These are phyloP conservation scores for Drosophila repleta DNA, from an alignment of 1,140 invertebrate genomes.

Conservation along the genomic window DNA sequence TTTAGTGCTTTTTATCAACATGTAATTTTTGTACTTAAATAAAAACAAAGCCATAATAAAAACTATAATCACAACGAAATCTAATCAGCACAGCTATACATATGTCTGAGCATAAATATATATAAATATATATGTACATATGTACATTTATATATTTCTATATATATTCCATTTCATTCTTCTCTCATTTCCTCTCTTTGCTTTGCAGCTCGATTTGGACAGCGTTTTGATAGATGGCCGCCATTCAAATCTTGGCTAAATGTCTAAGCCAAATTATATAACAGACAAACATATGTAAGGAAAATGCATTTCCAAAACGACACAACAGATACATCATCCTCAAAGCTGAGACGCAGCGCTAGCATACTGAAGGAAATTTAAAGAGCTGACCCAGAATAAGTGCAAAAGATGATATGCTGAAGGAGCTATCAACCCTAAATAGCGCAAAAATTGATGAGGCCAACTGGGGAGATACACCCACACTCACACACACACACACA, in stretches of 20 bases:
- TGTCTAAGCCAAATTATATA: conserved; percentile 53
- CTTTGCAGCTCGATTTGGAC: conserved; percentile 39
- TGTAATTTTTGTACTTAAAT: not conserved
- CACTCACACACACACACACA: conserved; percentile 13
- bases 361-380: conserved; percentile 38
- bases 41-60: not conserved
- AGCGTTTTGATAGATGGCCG: conserved; percentile 60
- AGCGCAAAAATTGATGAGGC: conserved; percentile 26
- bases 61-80: not conserved
- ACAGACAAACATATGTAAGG: conserved; percentile 40
- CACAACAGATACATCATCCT: conserved; percentile 62
- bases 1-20: not conserved
- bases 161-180: not conserved
- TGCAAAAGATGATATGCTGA: conserved; percentile 47
- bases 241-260: conserved; percentile 40
- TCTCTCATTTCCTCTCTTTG: not conserved
- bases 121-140: not conserved
- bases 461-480: conserved; percentile 30
- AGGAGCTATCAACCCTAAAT: conserved; percentile 62
- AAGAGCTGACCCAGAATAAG: conserved; percentile 33
- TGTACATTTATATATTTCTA: not conserved
- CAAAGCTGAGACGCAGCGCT: conserved; percentile 1
- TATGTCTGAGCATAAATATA: not conserved
- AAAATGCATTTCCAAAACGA: conserved; percentile 46
- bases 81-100: conserved; percentile 1